Conservation (phyloP, 2,113 vertebrate genomes). For the Numida meleagris region DNA sequence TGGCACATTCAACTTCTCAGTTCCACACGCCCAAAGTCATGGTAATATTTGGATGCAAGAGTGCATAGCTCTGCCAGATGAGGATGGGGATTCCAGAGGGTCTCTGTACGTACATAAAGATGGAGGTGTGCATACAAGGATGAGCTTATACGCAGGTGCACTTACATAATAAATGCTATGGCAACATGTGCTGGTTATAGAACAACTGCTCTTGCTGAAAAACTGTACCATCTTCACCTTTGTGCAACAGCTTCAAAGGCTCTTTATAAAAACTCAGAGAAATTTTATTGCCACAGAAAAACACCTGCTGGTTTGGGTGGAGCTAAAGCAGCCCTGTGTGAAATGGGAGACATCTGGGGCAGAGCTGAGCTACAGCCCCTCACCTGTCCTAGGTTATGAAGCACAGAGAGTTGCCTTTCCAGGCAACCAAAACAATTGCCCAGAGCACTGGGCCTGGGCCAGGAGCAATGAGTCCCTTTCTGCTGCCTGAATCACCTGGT, state of each 20-base stretch:
- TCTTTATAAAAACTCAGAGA: not conserved
- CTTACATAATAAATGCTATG: not conserved
- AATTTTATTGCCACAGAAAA: not conserved
- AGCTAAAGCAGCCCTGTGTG: not conserved
- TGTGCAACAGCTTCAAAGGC: not conserved
- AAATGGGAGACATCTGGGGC: not conserved
- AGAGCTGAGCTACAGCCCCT: not conserved
- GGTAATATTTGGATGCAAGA: not conserved
- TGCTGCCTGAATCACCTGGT: not conserved
- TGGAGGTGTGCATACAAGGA: fast-evolving
- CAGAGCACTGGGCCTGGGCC: not conserved
- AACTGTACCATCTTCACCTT: not conserved
- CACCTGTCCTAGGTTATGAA: not conserved
- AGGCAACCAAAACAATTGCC: not conserved
- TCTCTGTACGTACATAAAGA: not conserved
- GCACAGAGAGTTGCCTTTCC: not conserved
- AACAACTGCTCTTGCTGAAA: not conserved
- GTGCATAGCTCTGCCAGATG: not conserved
- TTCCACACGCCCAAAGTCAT: not conserved
- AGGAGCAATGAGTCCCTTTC: not conserved
- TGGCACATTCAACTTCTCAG: not conserved
- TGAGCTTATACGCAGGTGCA: not conserved
- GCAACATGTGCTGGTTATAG: not conserved
- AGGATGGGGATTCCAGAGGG: not conserved
- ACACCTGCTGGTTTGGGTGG: not conserved